These are phyloP conservation scores for Steinernema khuongi DNA, from an alignment of 1,140 invertebrate genomes.

Conservation along the genomic window DNA sequence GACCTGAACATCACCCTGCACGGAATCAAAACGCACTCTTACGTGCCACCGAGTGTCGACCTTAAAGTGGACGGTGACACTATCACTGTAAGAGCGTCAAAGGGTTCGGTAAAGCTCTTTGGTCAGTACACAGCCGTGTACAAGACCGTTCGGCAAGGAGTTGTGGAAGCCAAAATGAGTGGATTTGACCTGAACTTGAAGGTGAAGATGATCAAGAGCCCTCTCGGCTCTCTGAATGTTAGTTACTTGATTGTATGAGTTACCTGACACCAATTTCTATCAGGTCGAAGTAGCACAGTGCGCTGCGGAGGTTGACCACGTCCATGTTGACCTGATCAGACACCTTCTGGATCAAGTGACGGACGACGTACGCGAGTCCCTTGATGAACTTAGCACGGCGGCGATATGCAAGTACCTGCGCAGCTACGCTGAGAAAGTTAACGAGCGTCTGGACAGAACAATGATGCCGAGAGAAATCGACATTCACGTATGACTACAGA, in stretches of 20 bases:
- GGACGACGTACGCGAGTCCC: not conserved
- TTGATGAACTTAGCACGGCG: not conserved
- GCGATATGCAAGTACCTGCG: not conserved
- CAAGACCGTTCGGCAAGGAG: not conserved
- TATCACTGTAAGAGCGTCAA: not conserved
- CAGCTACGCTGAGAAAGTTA: not conserved
- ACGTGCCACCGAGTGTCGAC: not conserved
- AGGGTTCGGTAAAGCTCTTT: not conserved
- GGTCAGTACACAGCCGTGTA: not conserved
- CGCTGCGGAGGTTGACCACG: not conserved
- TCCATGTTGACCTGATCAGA: not conserved
- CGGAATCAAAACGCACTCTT: constrained; percentile 7
- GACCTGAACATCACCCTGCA: constrained; percentile 3
- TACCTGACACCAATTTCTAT: not conserved
- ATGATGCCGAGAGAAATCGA: not conserved
- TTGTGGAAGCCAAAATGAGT: not conserved
- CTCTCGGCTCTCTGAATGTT: not conserved
- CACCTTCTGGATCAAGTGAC: not conserved
- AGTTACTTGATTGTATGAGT: not conserved
- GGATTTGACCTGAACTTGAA: not conserved
- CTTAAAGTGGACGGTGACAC: not conserved
- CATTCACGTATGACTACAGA: not conserved
- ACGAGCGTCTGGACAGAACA: not conserved
- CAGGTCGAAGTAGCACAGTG: not conserved
- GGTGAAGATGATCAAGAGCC: not conserved